Evolutionary conservation across 1,140 invertebrate species (phyloP).

Genomic region (Drosophila rhopaloa): DNA sequence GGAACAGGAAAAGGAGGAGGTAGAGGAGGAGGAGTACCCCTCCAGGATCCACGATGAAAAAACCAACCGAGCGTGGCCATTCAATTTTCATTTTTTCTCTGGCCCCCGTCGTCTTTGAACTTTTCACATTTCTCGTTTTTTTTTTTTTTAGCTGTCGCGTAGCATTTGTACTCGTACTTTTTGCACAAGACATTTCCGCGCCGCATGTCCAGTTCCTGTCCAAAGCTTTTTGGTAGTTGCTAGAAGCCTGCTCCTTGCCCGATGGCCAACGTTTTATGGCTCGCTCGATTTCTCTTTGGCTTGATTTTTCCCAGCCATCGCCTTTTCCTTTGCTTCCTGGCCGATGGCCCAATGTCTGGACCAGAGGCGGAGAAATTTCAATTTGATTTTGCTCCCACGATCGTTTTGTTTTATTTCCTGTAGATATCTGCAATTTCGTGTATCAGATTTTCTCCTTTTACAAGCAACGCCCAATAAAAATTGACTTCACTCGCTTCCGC

Average conservation of each 20-base stretch:
- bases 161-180: conserved; percentile 78
- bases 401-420: conserved; percentile 64
- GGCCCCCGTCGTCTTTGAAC: conserved; percentile 68
- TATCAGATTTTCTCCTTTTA: conserved; percentile 56
- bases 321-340: conserved; percentile 35
- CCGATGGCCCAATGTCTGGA: conserved; percentile 4
- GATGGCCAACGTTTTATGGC: conserved; percentile 43
- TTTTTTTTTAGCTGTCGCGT: conserved; percentile 60
- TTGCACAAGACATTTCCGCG: conserved; percentile 75
- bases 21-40: not conserved
- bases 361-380: conserved; percentile 43
- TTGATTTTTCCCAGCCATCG: conserved; percentile 31
- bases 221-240: conserved; percentile 23
- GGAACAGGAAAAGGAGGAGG: not conserved
- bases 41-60: conserved; percentile 27
- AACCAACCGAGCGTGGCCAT: conserved; percentile 64
- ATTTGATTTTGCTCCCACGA: conserved; percentile 53
- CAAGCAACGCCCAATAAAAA: conserved; percentile 52
- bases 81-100: conserved; percentile 78
- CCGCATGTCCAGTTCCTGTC: conserved; percentile 78
- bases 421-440: conserved; percentile 55
- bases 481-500: conserved; percentile 47
- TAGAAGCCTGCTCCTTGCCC: conserved; percentile 19
- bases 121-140: conserved; percentile 69
- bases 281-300: conserved; percentile 62